These are phyloP conservation scores for Lasioglossum albipes DNA, from an alignment of 1,140 invertebrate species.

Conservation along the genomic window DNA sequence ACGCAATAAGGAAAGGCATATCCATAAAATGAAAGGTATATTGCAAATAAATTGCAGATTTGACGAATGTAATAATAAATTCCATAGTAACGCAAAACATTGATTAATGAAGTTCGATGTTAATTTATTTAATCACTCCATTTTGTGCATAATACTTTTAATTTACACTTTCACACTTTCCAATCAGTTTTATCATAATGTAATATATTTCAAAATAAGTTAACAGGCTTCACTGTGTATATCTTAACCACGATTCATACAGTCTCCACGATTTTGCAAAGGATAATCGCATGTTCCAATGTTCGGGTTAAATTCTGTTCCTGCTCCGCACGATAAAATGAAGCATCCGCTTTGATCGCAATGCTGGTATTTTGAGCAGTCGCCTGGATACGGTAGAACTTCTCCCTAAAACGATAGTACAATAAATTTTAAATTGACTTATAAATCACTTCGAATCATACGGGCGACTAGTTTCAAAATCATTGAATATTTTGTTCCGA, in stretches of 20 bases:
- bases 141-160: neutral
- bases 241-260: slow-evolving; percentile 49
- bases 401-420: slow-evolving; percentile 45
- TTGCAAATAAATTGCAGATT: no score
- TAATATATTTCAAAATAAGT: no score
- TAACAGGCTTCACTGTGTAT: no score
- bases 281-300: slow-evolving; percentile 74
- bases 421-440: neutral
- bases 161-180: neutral
- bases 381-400: slow-evolving; percentile 66
- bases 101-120: neutral
- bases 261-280: slow-evolving; percentile 46
- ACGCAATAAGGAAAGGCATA: no score
- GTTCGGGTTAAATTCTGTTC: slow-evolving; percentile 76
- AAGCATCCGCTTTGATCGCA: slow-evolving; percentile 74
- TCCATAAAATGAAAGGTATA: no score
- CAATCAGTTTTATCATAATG: no score
- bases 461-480: no score
- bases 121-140: slow-evolving; percentile 23
- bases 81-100: neutral
- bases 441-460: neutral
- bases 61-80: neutral
- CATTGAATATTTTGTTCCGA: no score
- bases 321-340: slow-evolving; percentile 72
- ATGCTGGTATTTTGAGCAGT: slow-evolving; percentile 77